These are phyloP conservation scores for Oryctolagus cuniculus DNA, from an alignment of 2,113 vertebrate species.

Conservation along the genomic window mOryCun1.1 NC_091433.1:169228501-169229000, in stretches of 20 bases:
- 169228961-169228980: neutral
- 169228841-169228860: neutral
- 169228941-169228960: neutral
- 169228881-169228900: neutral
- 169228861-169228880: neutral
- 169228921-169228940: neutral
- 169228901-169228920: neutral
- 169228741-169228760: neutral
- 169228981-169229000: neutral
- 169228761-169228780: neutral
- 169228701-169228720: too few relatives aligned
- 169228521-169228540: too few relatives aligned
- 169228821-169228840: neutral
- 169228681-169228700: too few relatives aligned
- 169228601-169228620: too few relatives aligned
- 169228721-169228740: too few relatives aligned
- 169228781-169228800: neutral
- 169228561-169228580: too few relatives aligned
- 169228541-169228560: too few relatives aligned
- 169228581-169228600: too few relatives aligned
- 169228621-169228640: too few relatives aligned
- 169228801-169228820: neutral
- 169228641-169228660: too few relatives aligned
- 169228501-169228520: too few relatives aligned
- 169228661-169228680: too few relatives aligned